Conservation (phyloP, 2,797 vertebrate genomes). For the Gobio occitaniae region DNA sequence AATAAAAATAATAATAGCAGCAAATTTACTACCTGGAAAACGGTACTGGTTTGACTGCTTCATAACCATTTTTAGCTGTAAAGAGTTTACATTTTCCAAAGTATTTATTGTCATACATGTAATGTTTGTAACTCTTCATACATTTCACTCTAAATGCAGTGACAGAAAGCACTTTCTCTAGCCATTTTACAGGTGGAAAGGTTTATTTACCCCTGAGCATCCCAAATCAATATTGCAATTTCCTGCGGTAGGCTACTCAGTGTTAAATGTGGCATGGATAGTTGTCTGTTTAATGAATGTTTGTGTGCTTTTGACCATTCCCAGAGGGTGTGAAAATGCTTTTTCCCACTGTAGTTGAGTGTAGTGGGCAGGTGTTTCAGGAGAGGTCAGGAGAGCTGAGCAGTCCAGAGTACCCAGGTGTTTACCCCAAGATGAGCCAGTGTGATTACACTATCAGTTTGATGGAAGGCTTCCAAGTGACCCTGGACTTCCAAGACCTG, state of each 20-base stretch:
- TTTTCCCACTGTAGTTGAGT: conserved; percentile 73
- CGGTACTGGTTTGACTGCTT: background rate
- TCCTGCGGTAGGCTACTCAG: background rate
- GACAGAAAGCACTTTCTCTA: background rate
- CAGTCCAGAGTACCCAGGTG: conserved; percentile 78
- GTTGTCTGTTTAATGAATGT: conserved; percentile 2
- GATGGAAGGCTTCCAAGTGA: conserved; percentile 79
- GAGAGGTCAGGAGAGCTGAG: conserved; percentile 76
- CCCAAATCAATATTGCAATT: conserved; percentile 25
- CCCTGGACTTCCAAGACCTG: conserved; percentile 79
- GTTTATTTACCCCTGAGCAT: conserved; percentile 6
- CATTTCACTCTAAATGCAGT: background rate
- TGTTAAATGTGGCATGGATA: conserved; percentile 30
- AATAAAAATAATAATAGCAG: background rate
- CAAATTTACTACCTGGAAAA: background rate
- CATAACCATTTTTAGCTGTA: background rate
- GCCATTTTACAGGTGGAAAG: conserved; percentile 22
- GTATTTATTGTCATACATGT: background rate
- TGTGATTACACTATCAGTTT: conserved; percentile 80
- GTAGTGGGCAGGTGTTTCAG: conserved; percentile 74
- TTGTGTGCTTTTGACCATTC: conserved; percentile 17
- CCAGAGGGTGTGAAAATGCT: conserved; percentile 19
- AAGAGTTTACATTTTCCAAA: background rate
- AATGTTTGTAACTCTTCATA: background rate
- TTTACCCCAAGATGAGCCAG: conserved; percentile 81